Percentiles rank a stretch among this genome's conserved stretches.
Conservation (phyloP, 2,797 vertebrate species). For the Lycodopsis pacificus region DNA sequence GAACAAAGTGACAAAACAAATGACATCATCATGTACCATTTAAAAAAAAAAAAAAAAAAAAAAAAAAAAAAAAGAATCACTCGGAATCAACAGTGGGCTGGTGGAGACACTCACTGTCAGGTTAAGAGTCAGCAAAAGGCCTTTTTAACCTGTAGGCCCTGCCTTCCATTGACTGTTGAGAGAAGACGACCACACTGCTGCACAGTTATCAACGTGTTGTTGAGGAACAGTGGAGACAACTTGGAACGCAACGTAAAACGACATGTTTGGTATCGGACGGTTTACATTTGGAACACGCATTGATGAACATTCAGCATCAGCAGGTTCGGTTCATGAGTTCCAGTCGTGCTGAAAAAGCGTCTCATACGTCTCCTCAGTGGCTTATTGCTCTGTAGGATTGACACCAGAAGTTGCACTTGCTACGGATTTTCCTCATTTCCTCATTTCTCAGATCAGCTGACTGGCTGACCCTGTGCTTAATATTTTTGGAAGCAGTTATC, state of each 20-base stretch:
- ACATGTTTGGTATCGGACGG: neutral
- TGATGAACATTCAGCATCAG: neutral
- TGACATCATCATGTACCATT: slow-evolving; percentile 19
- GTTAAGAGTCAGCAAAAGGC: neutral
- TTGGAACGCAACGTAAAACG: neutral
- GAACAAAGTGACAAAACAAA: slow-evolving; percentile 19
- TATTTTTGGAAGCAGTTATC: neutral
- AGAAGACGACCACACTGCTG: slow-evolving; percentile 39
- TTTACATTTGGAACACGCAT: neutral
- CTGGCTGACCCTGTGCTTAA: neutral
- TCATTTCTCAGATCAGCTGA: neutral
- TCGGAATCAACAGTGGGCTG: slow-evolving; percentile 5
- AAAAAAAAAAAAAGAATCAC: slow-evolving; percentile 13
- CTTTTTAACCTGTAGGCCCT: neutral
- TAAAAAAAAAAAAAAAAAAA: slow-evolving; percentile 33
- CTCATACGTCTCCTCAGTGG: neutral
- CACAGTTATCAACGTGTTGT: slow-evolving; percentile 29
- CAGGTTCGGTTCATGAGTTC: neutral
- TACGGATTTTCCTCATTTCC: neutral
- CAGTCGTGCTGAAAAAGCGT: neutral
- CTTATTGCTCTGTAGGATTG: slow-evolving; percentile 46
- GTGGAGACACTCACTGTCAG: neutral
- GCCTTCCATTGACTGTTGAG: neutral
- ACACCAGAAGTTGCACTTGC: slow-evolving; percentile 8
- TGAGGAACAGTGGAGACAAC: neutral